Evolutionary conservation across 2,888 invertebrate species (phyloP).

Genomic region (Synanthedon tipuliformis): DNA sequence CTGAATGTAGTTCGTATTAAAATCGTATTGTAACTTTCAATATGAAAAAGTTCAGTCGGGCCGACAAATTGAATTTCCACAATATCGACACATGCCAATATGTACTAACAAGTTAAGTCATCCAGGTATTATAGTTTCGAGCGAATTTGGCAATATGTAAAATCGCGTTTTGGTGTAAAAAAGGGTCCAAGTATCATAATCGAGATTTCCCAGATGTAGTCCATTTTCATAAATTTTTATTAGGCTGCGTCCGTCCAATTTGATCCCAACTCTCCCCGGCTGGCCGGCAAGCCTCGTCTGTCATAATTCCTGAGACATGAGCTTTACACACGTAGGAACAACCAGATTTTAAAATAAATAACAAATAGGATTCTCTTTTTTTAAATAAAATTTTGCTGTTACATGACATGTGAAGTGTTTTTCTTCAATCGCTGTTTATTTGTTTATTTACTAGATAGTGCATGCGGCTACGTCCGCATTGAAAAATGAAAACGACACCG

Average conservation of each 20-base stretch:
- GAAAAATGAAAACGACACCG: no score
- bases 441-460: no score
- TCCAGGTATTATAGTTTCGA: not conserved
- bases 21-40: not conserved
- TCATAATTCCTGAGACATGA: constrained; percentile 13
- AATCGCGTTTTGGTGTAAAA: constrained; percentile 21
- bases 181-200: constrained; percentile 17
- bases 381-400: no score
- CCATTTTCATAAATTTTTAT: constrained; percentile 32
- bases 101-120: not conserved
- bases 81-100: not conserved
- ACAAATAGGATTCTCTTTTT: no score
- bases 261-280: constrained; percentile 14
- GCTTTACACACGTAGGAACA: constrained; percentile 1
- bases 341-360: no score
- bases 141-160: constrained; percentile 12
- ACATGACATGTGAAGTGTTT: no score
- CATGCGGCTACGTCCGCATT: no score
- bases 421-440: no score
- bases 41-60: not conserved
- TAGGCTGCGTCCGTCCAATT: constrained; percentile 26
- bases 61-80: not conserved
- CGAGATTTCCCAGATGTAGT: constrained; percentile 36
- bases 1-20: not conserved
- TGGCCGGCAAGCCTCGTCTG: constrained; percentile 7